Percentiles rank a stretch among this genome's conserved stretches.
Evolutionary conservation across 2,797 vertebrate genomes (phyloP).

Genomic region (Acanthornis magna): DNA sequence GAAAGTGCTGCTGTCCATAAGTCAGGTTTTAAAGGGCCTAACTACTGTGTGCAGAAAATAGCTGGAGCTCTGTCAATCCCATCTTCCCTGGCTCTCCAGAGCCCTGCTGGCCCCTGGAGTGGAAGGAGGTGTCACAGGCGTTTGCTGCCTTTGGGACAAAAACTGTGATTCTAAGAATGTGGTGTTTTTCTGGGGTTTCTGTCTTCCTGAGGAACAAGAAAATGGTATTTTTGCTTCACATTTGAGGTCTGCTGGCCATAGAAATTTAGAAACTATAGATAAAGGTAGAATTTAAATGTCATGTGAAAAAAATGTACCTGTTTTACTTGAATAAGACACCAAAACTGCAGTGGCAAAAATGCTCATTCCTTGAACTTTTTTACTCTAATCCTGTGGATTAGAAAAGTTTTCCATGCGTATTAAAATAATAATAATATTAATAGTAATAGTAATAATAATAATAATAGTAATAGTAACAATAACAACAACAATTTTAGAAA

Average conservation of each 20-base stretch:
- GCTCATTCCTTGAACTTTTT: background rate
- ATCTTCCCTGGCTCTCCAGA: background rate
- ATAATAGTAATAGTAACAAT: background rate
- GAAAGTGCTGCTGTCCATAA: background rate
- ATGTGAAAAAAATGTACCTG: background rate
- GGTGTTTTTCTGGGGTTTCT: background rate
- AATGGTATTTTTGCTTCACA: background rate
- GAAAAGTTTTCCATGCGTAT: background rate
- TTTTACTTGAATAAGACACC: background rate
- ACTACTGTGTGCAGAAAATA: constrained; percentile 28
- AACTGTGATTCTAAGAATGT: background rate
- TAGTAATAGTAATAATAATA: too few relatives aligned
- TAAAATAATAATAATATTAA: background rate
- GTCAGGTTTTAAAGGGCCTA: constrained; percentile 20
- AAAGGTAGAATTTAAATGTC: background rate
- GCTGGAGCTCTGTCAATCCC: constrained; percentile 5
- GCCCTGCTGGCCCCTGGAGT: background rate
- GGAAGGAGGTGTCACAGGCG: background rate
- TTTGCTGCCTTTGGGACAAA: constrained; percentile 28
- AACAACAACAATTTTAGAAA: background rate
- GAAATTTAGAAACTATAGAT: background rate
- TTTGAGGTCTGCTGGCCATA: background rate
- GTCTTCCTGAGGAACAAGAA: background rate
- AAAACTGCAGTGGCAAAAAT: background rate
- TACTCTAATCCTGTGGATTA: background rate